These are phyloP conservation scores for Coecobrya sp. DNA, from an alignment of 2,888 invertebrate genomes.

Conservation along the genomic window DNA sequence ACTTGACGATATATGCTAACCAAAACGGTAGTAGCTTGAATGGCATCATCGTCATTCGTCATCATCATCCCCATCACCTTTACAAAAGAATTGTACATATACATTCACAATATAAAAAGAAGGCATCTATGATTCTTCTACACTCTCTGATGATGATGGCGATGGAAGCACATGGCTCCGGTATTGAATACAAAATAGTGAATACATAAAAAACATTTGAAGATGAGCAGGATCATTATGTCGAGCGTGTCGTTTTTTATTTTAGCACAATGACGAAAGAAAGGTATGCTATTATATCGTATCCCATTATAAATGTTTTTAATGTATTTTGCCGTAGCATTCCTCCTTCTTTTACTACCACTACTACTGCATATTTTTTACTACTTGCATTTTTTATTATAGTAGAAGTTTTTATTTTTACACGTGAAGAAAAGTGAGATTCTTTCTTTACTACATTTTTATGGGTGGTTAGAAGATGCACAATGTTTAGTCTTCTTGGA, in stretches of 20 bases:
- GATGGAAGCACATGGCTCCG: slow-evolving; percentile 28
- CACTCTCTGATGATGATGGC: not conserved
- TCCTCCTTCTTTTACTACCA: not conserved
- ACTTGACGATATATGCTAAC: not conserved
- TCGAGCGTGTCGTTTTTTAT: not conserved
- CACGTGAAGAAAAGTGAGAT: not conserved
- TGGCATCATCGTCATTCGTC: slow-evolving; percentile 44
- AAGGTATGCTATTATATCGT: not conserved
- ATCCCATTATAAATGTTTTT: not conserved
- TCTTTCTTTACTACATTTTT: not conserved
- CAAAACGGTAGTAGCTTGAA: not conserved
- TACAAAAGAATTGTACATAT: too few species aligned
- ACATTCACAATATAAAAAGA: too few species aligned
- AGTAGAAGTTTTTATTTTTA: not conserved
- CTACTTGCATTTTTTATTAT: slow-evolving; percentile 20
- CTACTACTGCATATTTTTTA: not conserved
- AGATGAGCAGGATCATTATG: not conserved
- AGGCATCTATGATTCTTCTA: not conserved
- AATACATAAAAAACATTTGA: not conserved
- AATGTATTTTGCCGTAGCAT: not conserved
- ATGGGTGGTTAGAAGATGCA: not conserved
- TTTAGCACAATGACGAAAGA: slow-evolving; percentile 43
- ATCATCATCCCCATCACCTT: not conserved
- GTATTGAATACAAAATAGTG: slow-evolving; percentile 38
- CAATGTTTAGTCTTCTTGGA: not conserved